Evolutionary conservation across 2,888 invertebrate genomes (phyloP), one percentile per base, ranked within the genome.

Genomic region (Sycophila texana): DNA sequence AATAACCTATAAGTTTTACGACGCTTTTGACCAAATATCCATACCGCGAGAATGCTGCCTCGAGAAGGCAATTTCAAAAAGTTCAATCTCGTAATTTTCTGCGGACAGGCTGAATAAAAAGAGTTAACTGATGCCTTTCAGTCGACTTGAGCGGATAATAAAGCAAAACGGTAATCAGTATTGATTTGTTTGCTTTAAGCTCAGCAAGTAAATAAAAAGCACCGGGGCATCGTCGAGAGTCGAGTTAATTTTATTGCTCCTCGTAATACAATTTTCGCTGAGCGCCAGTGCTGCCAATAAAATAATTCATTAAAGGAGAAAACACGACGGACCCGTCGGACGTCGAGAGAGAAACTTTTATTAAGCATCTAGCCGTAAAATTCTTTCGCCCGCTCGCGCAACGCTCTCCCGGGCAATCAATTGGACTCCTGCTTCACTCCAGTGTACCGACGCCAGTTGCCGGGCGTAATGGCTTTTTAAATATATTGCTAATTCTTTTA

Each of bases 401-500:
- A 13, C 49, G 57, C 30, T 12, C 30, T 12, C 12, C 49, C 14
- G 13, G 26, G 75, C 68, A 61, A 75, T 75, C 75, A 61, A 75
- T 75, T 61, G 61, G 68, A 39, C 39, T 39, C 47, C 68, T 47
- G 61, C 55, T 75, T 49, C 57, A 57, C 71, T 70, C 57, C 67
- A 65, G 13, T 49, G 14, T 3, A 49, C 58, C 22, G 5, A n/a
- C 70, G 22, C 22, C 22, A 55, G 71, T 66, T 76, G 70, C 66
- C 67, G 61, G 55, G 26, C 68, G 63, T 76, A 76, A 76, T 76
- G 55, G 76, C 68, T 76, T 76, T 76, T 76, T 70, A 76, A 76
- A 76, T 76, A 76, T 76, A 76, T 76, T 68, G 76, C 76, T 76
- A 76, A 76, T 76, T 76, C 70, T 70, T 63, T 76, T 70, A 70